phyloP scores from a whole-genome alignment of 2,888 invertebrate genomes.

The Malacosoma neustria region DNA sequence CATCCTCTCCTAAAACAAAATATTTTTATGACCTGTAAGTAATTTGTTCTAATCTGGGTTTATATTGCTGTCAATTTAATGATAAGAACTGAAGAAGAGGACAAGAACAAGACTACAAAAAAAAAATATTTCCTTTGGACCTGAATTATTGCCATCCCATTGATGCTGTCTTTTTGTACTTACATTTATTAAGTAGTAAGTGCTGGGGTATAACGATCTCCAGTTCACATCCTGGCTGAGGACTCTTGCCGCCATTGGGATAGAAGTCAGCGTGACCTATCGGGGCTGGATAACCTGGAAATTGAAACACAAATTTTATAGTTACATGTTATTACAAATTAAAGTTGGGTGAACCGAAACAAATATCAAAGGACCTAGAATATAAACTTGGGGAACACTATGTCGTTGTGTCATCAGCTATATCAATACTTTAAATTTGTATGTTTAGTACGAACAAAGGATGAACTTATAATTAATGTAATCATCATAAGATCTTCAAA shows the following conservation, averaged over 20 bases:
- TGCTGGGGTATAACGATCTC: conserved; percentile 62
- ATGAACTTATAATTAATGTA: too few relatives aligned
- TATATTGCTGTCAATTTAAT: neutral
- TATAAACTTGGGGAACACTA: neutral
- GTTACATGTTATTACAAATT: neutral
- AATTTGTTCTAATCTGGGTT: neutral
- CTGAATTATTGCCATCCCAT: too few relatives aligned
- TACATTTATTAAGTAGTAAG: conserved; percentile 56
- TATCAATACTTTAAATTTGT: too few relatives aligned
- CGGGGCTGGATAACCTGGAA: conserved; percentile 52
- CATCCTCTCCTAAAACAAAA: too few relatives aligned
- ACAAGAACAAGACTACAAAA: neutral
- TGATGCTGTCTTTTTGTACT: too few relatives aligned
- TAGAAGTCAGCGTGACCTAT: conserved; percentile 79
- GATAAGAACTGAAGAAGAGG: too few relatives aligned
- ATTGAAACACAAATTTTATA: too few relatives aligned
- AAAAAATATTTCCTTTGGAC: too few relatives aligned
- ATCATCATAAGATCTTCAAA: too few relatives aligned
- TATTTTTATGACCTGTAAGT: too few relatives aligned
- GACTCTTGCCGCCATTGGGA: conserved; percentile 76
- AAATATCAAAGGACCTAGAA: neutral
- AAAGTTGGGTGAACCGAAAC: too few relatives aligned
- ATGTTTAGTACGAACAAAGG: too few relatives aligned
- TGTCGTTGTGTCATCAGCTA: neutral
- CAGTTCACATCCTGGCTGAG: conserved; percentile 78